Evolutionary conservation across 2,797 vertebrate genomes (phyloP).

Genomic region (Odontamblyopus rebecca): DNA sequence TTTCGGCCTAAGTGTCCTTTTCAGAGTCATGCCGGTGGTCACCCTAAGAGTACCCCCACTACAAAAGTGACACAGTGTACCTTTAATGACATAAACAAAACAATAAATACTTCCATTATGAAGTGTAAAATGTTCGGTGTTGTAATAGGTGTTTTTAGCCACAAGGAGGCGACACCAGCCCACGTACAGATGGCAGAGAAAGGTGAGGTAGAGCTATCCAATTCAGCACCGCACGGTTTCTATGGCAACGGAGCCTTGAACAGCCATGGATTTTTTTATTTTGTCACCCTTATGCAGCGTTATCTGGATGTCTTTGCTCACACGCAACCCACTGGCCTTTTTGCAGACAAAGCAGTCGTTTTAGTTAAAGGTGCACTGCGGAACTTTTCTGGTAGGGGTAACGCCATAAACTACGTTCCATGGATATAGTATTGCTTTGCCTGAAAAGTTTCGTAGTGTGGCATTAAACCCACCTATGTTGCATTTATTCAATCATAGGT

Average conservation of each 20-base stretch:
- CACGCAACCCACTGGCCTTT: not conserved
- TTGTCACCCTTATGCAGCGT: no score
- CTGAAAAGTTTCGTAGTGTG: no score
- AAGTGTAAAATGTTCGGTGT: not conserved
- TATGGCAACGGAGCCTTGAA: constrained; percentile 54
- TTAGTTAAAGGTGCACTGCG: not conserved
- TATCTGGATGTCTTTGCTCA: not conserved
- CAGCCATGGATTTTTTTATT: constrained; percentile 33
- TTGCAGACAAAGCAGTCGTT: not conserved
- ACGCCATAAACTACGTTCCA: no score
- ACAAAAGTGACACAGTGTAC: no score
- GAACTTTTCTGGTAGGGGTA: no score
- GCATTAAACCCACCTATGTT: no score
- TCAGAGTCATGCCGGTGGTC: no score
- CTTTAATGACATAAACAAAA: not conserved
- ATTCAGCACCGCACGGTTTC: constrained; percentile 42
- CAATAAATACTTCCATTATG: not conserved
- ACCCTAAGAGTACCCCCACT: no score
- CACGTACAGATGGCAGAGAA: not conserved
- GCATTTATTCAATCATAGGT: no score
- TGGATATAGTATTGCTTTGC: no score
- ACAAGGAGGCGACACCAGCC: constrained; percentile 37
- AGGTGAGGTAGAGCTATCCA: not conserved
- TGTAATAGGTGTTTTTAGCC: constrained; percentile 25
- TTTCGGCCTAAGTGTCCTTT: no score